phyloP scores from a whole-genome alignment of 2,888 invertebrate genomes.

The Deilephila elpenor region DNA sequence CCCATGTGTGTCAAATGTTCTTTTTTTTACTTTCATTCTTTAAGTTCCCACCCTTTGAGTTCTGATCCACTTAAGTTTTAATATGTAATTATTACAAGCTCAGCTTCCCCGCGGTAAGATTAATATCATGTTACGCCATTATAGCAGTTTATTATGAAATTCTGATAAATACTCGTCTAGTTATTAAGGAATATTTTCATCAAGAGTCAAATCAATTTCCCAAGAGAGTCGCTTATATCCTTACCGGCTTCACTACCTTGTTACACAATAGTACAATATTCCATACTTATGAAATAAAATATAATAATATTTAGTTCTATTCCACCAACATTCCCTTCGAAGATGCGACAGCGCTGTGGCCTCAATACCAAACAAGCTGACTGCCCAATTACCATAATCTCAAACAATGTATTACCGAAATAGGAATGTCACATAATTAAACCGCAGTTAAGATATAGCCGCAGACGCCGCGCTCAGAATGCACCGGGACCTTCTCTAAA shows the following conservation, averaged over 20 bases:
- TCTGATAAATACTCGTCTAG: no score
- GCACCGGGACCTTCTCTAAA: constrained; percentile 55
- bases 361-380: neutral
- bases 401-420: constrained; percentile 24
- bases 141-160: no score
- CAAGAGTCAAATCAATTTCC: no score
- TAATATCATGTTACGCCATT: no score
- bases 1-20: neutral
- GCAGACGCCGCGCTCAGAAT: constrained; percentile 57
- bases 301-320: no score
- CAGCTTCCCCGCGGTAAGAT: no score
- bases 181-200: no score
- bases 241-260: no score
- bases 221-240: no score
- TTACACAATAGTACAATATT: no score
- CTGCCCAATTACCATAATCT: constrained; percentile 15
- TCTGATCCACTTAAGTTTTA: constrained; percentile 2
- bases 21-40: neutral
- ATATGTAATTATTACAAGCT: neutral
- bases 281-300: no score
- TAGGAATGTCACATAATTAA: constrained; percentile 26
- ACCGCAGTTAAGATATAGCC: constrained; percentile 27
- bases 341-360: neutral
- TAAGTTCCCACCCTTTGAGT: constrained; percentile 11
- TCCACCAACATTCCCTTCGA: neutral